Base-by-base conservation (phyloP, 2,797 vertebrate species). In the Ctenosaura bakeri region DNA sequence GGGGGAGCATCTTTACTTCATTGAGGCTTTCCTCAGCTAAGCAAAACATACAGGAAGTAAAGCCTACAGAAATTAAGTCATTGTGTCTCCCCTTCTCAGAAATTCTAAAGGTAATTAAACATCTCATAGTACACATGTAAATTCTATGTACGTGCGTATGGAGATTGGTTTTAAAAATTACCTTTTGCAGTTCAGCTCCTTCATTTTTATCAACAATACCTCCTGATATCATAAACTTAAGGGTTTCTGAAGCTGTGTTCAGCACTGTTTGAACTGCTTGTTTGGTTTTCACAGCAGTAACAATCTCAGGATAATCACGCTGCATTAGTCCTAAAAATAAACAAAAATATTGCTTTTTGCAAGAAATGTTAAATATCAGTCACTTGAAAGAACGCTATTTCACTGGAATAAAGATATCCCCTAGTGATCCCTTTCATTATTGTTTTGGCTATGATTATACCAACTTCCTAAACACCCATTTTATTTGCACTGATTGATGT, bases 251-350 rank as follows among this genome's bases (percentile, higher is more conserved):
- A 50, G 96, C 95, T 87, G 94, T 93, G 83, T 85, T 96, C 83
- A 97, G 93, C 92, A 96, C 94, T 59, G 88, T 95, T 91, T 95
- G 91, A 81, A 94, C 92, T 85, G 95, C 88, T 29, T 96, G 94
- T 89, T 94, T 96, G 73, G 96, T 96, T 92, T 97, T 96, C 93
- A 96, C 93, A 54, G 94, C 87, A 86, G 95, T 56, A 86, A 91
- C 90, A 18, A 96, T 97, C 82, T 96, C 96, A 86, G 95, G 95
- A 59, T 96, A 93, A 88, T 96, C 95, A 88, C 90, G 96, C 52
- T 97, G 96, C 82, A 96, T 94, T 92, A 96, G 95, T 35, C 95
- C 96, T 97, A 90, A 93, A 69, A 94, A 92, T 88, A 87, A 74
- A 91, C 54, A 20, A 29, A 69, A 92, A 69, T 87, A 54, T 50